Evolutionary conservation across 2,113 vertebrate species (phyloP), one percentile per base, ranked within the genome.

Genomic region (Andinoacara biseriatus): DNA sequence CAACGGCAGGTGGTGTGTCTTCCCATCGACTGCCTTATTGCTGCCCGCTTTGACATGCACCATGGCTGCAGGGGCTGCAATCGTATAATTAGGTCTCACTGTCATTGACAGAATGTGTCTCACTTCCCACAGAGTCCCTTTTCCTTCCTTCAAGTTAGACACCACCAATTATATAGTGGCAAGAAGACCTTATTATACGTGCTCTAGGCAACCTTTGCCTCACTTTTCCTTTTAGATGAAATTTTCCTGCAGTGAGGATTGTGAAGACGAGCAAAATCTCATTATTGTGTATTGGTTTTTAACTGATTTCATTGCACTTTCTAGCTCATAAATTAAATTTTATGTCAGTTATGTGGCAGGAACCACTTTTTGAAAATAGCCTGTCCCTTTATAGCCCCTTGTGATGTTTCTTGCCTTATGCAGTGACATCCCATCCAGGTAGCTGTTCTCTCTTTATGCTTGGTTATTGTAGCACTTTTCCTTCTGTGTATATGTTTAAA

Each of bases 71-170:
- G 93, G 92, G 90, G 87, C 87, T 91, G 87, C 78, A 84, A 13
- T 85, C 24, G 78, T 81, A 94, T 96, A 95, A 95, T 95, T 94
- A 94, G 94, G 92, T 94, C 92, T 93, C 90, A 87, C 91, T 93
- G 91, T 91, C 92, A 89, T 90, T 90, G 93, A 92, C 88, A 92
- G 90, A 94, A 90, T 79, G 82, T 84, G 84, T 91, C 85, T 92
- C 88, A 85, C 84, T 90, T 90, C 83, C 88, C 85, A 69, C 87
- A 54, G 78, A 93, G 80, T 82, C 78, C 75, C 85, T 92, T 89
- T 72, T 84, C 60, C 56, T 90, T 89, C 87, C 88, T 94, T 92
- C 86, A 88, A 93, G 82, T 92, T 77, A 62, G 87, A 91, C 84
- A 81, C 87, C 82, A 90, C 91, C 94, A 95, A 95, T 95, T 95